Conservation (phyloP, 1,140 invertebrate genomes). For the Drosophila ficusphila region DNA sequence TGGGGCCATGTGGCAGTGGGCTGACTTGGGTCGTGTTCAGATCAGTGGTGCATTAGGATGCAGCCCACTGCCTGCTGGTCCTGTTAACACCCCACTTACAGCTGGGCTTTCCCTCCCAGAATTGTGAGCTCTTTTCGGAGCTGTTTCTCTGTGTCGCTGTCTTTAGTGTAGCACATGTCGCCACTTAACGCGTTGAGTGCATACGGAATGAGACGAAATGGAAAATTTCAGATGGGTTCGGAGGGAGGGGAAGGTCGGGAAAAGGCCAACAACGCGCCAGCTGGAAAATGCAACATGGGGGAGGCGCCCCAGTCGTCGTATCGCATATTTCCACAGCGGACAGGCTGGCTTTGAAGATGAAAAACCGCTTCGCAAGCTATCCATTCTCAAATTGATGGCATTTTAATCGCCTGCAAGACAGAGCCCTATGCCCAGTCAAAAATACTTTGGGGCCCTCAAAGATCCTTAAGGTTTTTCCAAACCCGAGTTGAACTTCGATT, state of each 20-base stretch:
- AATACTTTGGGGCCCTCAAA: neutral
- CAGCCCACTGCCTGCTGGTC: constrained; percentile 41
- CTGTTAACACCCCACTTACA: constrained; percentile 66
- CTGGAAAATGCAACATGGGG: constrained; percentile 50
- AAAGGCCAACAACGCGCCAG: constrained; percentile 50
- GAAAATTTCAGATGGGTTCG: constrained; percentile 3
- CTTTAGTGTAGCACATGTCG: constrained; percentile 67
- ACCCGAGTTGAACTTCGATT: neutral
- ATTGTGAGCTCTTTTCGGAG: too few species aligned
- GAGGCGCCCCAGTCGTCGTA: constrained; percentile 27
- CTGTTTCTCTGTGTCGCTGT: constrained; percentile 28
- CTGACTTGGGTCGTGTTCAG: constrained; percentile 15
- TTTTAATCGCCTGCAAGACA: constrained; percentile 28
- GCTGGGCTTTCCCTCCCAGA: neutral
- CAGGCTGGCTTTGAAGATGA: constrained; percentile 12
- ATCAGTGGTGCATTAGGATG: constrained; percentile 59
- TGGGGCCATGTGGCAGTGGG: neutral
- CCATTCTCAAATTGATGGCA: constrained; percentile 38
- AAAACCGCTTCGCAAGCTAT: constrained; percentile 16
- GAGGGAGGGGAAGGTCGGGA: constrained; percentile 2
- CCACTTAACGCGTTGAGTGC: constrained; percentile 75
- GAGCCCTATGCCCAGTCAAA: neutral
- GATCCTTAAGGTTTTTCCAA: neutral
- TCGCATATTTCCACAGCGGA: constrained; percentile 24
- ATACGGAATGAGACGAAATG: constrained; percentile 72